A percentile compares a stretch with the other conserved stretches of the same genome.
Conservation (phyloP, 2,113 vertebrate genomes). For the Rhabdomys dilectus region DNA sequence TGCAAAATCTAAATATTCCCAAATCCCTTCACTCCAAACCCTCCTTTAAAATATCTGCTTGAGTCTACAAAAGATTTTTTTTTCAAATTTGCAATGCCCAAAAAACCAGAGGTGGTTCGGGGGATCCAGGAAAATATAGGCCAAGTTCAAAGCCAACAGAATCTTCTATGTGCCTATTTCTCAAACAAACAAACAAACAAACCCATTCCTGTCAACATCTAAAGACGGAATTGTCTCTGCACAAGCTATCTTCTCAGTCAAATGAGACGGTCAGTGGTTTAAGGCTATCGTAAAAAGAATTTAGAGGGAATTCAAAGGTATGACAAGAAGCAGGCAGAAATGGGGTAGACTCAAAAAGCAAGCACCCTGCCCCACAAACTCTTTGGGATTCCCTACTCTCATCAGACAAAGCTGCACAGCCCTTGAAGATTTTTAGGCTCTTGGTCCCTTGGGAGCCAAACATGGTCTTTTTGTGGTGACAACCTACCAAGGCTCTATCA, state of each 20-base stretch:
- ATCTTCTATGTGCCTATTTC: background rate
- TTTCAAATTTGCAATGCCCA: background rate
- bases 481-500: background rate
- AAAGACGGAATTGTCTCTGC: background rate
- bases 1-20: constrained; percentile 3
- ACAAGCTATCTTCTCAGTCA: background rate
- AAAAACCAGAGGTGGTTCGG: background rate
- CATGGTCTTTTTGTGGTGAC: background rate
- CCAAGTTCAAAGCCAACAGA: background rate
- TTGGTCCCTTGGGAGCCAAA: background rate
- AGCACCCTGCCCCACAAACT: background rate
- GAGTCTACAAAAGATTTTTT: background rate
- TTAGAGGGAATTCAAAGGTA: background rate
- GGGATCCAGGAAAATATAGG: background rate
- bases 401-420: background rate
- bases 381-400: background rate
- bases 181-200: background rate
- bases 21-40: background rate
- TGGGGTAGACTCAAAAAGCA: background rate
- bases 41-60: background rate
- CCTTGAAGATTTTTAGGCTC: constrained; percentile 7
- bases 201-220: background rate
- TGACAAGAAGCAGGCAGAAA: background rate
- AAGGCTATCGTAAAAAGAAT: background rate
- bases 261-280: background rate